A percentile compares a stretch with the other conserved stretches of the same genome.
phyloP scores from a whole-genome alignment of 2,888 invertebrate species.

The Scelioninae gen. 1 region DNA sequence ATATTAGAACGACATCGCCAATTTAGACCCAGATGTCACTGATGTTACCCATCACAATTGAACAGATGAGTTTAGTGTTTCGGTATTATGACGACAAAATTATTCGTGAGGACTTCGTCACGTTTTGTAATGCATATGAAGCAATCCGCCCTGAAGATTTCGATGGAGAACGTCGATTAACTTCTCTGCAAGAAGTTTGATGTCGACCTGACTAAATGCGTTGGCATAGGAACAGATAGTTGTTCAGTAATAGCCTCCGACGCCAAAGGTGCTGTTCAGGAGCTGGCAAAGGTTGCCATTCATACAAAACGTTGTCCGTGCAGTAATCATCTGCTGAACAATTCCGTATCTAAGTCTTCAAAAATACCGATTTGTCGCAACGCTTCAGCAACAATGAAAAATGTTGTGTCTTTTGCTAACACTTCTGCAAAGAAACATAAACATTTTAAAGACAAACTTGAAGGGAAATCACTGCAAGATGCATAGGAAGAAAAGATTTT shows the following conservation, averaged over 20 bases:
- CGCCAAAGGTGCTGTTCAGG: too few relatives aligned
- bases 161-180: constrained; percentile 67
- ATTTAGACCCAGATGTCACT: too few relatives aligned
- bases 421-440: constrained; percentile 70
- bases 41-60: constrained; percentile 73
- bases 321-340: neutral
- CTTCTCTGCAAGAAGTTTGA: constrained; percentile 70
- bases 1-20: too few relatives aligned
- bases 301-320: neutral
- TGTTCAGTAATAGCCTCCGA: constrained; percentile 72
- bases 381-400: constrained; percentile 71
- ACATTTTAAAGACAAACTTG: constrained; percentile 66
- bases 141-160: constrained; percentile 63
- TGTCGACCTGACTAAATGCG: constrained; percentile 70
- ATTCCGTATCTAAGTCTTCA: constrained; percentile 62
- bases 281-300: neutral
- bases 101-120: constrained; percentile 72
- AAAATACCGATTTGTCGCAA: constrained; percentile 71
- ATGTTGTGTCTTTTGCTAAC: constrained; percentile 71
- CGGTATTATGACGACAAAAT: constrained; percentile 54
- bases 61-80: constrained; percentile 75
- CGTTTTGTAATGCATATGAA: constrained; percentile 72
- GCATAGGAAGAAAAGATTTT: too few relatives aligned
- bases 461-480: constrained; percentile 59
- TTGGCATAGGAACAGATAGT: constrained; percentile 75